Evolutionary conservation across 2,113 vertebrate species (phyloP).

Genomic region (Poecile atricapillus): DNA sequence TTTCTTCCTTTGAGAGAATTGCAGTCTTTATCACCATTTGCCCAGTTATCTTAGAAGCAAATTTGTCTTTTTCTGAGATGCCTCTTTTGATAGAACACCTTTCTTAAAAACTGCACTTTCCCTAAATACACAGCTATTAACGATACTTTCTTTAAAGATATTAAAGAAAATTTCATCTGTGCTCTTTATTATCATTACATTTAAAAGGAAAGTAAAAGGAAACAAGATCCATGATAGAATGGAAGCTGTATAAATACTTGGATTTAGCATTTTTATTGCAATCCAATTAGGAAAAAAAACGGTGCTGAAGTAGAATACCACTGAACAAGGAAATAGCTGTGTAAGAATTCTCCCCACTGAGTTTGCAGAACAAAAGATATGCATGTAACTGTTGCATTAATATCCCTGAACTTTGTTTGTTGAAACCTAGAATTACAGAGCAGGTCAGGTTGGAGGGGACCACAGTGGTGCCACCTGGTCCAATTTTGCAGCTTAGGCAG

Average conservation of each 20-base stretch:
- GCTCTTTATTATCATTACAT: background rate
- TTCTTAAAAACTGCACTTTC: background rate
- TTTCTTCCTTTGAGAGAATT: background rate
- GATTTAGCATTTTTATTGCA: background rate
- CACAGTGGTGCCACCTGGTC: background rate
- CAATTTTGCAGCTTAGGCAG: background rate
- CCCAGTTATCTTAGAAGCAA: background rate
- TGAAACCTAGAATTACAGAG: background rate
- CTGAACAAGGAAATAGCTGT: background rate
- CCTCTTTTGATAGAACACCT: background rate
- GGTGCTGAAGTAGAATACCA: background rate
- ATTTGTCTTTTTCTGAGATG: background rate
- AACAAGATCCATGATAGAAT: background rate
- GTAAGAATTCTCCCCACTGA: background rate
- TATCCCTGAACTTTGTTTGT: background rate
- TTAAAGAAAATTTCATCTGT: background rate
- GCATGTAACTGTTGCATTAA: background rate
- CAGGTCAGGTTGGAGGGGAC: fast-evolving
- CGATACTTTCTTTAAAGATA: background rate
- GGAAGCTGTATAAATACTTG: background rate
- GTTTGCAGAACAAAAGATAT: background rate
- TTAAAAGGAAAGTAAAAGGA: background rate
- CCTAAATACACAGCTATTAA: background rate
- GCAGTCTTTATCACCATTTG: background rate
- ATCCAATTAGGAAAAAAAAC: background rate